Evolutionary conservation across 2,888 invertebrate genomes (phyloP).

Genomic region (Acrobeloides nanus): DNA sequence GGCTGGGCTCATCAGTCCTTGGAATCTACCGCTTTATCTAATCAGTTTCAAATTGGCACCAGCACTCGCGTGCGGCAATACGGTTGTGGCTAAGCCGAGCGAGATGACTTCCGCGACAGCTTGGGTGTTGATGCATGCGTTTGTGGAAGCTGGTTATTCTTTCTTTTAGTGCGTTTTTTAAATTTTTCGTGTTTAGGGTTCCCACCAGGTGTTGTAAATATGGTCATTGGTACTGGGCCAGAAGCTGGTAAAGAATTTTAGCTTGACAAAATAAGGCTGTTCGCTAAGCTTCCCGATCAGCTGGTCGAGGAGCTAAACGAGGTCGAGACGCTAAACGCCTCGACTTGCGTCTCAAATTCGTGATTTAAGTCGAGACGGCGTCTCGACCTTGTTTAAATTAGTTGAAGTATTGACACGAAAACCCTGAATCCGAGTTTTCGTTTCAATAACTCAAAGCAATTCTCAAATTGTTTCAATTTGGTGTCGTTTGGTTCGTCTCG

Average conservation of each 20-base stretch:
- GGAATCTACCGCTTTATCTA: constrained; percentile 62
- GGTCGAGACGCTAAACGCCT: too few relatives aligned
- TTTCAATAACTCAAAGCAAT: too few relatives aligned
- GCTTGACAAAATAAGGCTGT: too few relatives aligned
- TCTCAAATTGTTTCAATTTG: too few relatives aligned
- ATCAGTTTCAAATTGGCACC: constrained; percentile 61
- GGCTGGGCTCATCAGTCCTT: constrained; percentile 60
- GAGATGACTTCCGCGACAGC: constrained; percentile 61
- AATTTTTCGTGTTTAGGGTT: constrained; percentile 54
- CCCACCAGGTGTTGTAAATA: constrained; percentile 60
- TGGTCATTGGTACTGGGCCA: constrained; percentile 60
- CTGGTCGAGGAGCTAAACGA: too few relatives aligned
- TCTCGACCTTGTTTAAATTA: too few relatives aligned
- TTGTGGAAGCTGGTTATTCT: constrained; percentile 57
- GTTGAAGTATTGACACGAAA: too few relatives aligned
- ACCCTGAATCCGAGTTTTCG: too few relatives aligned
- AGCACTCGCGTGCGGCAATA: constrained; percentile 58
- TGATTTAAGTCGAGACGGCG: too few relatives aligned
- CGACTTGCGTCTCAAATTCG: too few relatives aligned
- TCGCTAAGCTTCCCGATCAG: too few relatives aligned
- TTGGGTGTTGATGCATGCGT: constrained; percentile 58
- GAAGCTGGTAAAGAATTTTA: constrained; percentile 51
- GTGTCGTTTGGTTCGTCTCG: too few relatives aligned
- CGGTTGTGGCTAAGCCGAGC: constrained; percentile 61
- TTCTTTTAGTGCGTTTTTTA: not conserved